These are phyloP conservation scores for Vulpes ferrilata DNA, from an alignment of 2,113 vertebrate genomes.

Conservation along the genomic window DNA sequence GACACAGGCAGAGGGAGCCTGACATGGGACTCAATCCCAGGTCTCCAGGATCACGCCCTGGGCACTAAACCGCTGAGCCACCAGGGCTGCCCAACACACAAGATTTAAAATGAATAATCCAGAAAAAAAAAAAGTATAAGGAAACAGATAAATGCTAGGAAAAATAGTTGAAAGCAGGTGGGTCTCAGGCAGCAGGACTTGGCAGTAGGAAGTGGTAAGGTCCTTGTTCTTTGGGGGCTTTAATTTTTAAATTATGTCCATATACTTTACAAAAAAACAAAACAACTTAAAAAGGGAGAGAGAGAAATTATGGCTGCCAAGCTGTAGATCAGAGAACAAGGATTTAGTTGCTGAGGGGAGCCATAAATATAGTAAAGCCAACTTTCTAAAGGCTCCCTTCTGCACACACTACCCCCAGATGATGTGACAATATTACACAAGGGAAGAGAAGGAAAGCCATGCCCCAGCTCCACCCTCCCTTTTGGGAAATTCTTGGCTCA, in stretches of 20 bases:
- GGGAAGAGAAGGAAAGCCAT: slow-evolving; percentile 51
- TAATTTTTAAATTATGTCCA: slow-evolving; percentile 51
- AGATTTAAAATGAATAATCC: background rate
- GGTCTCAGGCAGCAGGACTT: background rate
- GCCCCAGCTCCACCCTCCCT: slow-evolving; percentile 51
- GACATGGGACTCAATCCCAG: too few species aligned
- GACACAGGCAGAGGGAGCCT: too few species aligned
- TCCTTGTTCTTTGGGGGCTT: background rate
- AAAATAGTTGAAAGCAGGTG: background rate
- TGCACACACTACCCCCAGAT: slow-evolving; percentile 31
- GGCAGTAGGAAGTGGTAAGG: background rate
- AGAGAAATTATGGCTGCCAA: slow-evolving; percentile 12
- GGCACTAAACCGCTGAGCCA: too few species aligned
- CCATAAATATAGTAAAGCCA: slow-evolving; percentile 44
- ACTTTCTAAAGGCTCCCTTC: slow-evolving; percentile 65
- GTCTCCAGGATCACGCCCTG: too few species aligned
- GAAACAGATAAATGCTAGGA: background rate
- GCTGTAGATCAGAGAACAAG: slow-evolving; percentile 45
- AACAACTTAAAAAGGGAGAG: background rate
- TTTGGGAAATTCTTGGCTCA: slow-evolving; percentile 58
- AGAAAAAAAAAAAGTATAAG: background rate
- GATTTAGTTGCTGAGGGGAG: slow-evolving; percentile 51
- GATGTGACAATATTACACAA: slow-evolving; percentile 51
- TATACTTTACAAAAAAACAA: background rate
- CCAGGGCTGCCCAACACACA: background rate